Conservation (phyloP, 2,797 vertebrate genomes). For the Tapirus indicus region DNA sequence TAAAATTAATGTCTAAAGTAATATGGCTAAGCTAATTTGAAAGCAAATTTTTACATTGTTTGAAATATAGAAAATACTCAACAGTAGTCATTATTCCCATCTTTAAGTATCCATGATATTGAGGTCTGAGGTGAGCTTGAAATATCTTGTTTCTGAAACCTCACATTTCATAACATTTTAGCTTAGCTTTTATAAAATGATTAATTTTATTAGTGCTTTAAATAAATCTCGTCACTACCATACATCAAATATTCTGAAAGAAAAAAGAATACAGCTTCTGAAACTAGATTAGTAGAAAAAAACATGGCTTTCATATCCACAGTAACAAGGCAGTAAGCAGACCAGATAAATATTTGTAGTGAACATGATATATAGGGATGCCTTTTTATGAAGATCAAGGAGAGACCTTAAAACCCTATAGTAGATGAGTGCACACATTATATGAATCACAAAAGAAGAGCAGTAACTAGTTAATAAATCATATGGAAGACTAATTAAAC, state of each 20-base stretch:
- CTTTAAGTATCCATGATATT: background rate
- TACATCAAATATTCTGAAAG: slow-evolving; percentile 35
- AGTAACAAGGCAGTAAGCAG: background rate
- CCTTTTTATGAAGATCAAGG: background rate
- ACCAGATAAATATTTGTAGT: slow-evolving; percentile 20
- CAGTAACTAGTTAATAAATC: background rate
- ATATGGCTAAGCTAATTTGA: background rate
- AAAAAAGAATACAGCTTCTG: background rate
- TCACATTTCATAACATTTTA: background rate
- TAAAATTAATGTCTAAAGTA: background rate
- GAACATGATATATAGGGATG: background rate
- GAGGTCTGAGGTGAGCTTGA: background rate
- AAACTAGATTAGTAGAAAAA: slow-evolving; percentile 17
- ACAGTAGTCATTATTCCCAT: background rate
- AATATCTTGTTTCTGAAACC: slow-evolving; percentile 19
- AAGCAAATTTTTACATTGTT: slow-evolving; percentile 53
- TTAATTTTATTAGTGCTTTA: slow-evolving; percentile 26
- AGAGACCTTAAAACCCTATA: background rate
- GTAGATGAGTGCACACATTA: background rate
- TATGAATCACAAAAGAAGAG: background rate
- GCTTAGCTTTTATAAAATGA: background rate
- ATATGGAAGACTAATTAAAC: background rate
- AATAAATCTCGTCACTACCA: background rate
- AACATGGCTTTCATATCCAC: background rate
- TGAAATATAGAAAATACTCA: slow-evolving; percentile 28